Evolutionary conservation across 2,888 invertebrate species (phyloP), one percentile per base, ranked within the genome.

Genomic region (Synanthedon tipuliformis): DNA sequence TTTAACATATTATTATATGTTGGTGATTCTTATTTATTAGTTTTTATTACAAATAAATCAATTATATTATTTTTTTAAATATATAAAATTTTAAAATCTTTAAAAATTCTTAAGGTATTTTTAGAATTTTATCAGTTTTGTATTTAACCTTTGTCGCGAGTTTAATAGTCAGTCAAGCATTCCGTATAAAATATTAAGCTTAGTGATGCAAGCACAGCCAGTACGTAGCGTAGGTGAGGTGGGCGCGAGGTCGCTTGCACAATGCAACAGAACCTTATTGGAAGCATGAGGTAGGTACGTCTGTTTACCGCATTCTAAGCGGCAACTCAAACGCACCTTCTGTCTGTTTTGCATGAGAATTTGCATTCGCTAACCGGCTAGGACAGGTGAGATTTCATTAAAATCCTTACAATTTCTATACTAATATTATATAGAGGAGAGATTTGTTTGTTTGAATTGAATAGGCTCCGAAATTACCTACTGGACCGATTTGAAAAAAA

Each of bases 171-270:
- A 50, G 50, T 11, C 50, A 13, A 49, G 50, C n/a, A 12, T 15
- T 45, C 40, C 13, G 11, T 50, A 48, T 15, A 45, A 45, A 23
- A 15, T 50, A 41, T 50, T 48, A 18, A 40, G 52, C 16, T 34
- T 50, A 34, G 50, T 41, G 54, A 58, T 62, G 64, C 59, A 56
- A 63, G 60, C 53, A 61, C 61, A 55, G 60, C 54, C 23, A 5
- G 23, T 58, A 61, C 62, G 67, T 66, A 59, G 72, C 61, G 65
- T 68, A 65, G 51, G 54, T 56, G 53, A 56, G 63, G 81, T 81
- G 68, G 82, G 81, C 56, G 67, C 73, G 73, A 77, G 80, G 80
- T 58, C 73, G 59, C 65, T 81, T 79, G 73, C 81, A 75, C 76
- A 80, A 81, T 73, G 65, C 50, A 50, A n/a, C 12, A 16, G 50